Evolutionary conservation across 2,113 vertebrate species (phyloP).

Genomic region (Ochotona princeps): DNA sequence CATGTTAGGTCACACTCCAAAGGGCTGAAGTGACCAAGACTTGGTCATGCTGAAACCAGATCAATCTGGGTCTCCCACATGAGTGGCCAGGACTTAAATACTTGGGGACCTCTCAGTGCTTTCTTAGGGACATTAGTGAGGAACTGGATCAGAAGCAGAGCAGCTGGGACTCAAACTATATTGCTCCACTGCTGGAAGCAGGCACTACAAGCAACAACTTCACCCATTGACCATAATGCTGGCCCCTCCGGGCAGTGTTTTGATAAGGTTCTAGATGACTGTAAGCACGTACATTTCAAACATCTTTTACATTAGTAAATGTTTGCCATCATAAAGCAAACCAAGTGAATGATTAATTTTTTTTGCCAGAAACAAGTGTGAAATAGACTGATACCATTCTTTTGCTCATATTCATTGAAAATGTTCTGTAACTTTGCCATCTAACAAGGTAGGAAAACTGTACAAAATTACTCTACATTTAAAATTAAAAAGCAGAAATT

Average conservation of each 20-base stretch:
- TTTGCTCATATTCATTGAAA: constrained; percentile 29
- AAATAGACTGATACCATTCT: background rate
- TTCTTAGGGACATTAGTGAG: too few species aligned
- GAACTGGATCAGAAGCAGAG: too few species aligned
- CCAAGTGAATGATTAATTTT: background rate
- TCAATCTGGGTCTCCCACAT: too few species aligned
- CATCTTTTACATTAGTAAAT: constrained; percentile 11
- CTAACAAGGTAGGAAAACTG: background rate
- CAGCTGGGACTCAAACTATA: too few species aligned
- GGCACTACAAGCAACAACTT: too few species aligned
- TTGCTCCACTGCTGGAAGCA: too few species aligned
- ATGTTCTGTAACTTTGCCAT: background rate
- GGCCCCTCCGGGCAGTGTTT: background rate
- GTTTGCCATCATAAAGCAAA: constrained; percentile 16
- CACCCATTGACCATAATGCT: too few species aligned
- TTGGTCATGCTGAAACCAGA: too few species aligned
- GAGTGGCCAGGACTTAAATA: too few species aligned
- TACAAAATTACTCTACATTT: background rate
- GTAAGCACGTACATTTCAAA: constrained; percentile 16
- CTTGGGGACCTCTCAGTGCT: too few species aligned
- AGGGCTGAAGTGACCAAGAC: too few species aligned
- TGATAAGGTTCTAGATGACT: background rate
- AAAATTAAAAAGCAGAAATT: constrained; percentile 43
- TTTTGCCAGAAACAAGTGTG: constrained; percentile 27
- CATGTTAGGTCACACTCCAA: too few species aligned